phyloP scores from a whole-genome alignment of 2,797 vertebrate genomes.

The Percopsis omiscomaycus region DNA sequence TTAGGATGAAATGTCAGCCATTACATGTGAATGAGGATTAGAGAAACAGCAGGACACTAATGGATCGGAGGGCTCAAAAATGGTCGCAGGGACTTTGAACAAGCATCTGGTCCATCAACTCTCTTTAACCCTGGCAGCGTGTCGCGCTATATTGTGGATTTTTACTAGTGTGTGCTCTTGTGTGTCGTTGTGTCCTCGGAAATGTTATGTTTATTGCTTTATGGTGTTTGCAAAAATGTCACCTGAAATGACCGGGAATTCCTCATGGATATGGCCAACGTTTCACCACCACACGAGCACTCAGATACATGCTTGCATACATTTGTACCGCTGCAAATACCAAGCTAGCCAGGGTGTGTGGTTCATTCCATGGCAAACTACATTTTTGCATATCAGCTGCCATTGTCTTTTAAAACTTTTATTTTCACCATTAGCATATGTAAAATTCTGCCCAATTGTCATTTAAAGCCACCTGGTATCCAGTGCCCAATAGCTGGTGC shows the following conservation, averaged over 20 bases:
- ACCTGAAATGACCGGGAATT: constrained; percentile 50
- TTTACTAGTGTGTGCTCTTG: neutral
- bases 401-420: constrained; percentile 74
- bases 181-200: constrained; percentile 31
- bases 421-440: constrained; percentile 77
- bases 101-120: constrained; percentile 58
- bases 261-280: constrained; percentile 42
- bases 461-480: constrained; percentile 76
- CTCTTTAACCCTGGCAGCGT: constrained; percentile 18
- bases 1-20: constrained; percentile 78
- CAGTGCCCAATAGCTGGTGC: constrained; percentile 41
- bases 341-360: constrained; percentile 40
- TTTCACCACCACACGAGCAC: constrained; percentile 8
- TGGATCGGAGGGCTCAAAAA: constrained; percentile 66
- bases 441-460: constrained; percentile 71
- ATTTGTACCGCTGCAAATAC: constrained; percentile 41
- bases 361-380: constrained; percentile 51
- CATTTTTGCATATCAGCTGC: constrained; percentile 65
- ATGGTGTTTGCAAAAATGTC: constrained; percentile 75
- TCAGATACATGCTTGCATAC: constrained; percentile 14
- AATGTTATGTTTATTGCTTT: constrained; percentile 72
- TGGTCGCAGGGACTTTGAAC: constrained; percentile 69
- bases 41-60: constrained; percentile 81
- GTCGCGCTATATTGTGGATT: constrained; percentile 17
- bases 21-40: constrained; percentile 86